Evolutionary conservation across 2,888 invertebrate species (phyloP).

Genomic region (Drosophila borborema): DNA sequence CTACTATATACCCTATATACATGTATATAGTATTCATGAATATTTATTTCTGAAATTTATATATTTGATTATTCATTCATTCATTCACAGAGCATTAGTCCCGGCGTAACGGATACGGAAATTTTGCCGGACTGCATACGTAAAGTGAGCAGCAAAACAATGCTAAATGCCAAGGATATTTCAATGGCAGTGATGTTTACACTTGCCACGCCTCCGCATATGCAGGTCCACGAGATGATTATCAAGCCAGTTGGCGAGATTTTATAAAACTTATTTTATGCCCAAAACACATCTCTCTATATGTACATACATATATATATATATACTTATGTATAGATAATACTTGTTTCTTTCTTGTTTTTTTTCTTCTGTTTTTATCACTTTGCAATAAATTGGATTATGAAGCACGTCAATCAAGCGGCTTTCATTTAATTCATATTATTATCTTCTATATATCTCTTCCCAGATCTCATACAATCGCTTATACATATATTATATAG

Average conservation of each 20-base stretch:
- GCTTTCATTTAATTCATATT: neutral
- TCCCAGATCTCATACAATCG: too few species aligned
- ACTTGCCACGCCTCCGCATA: conserved; percentile 75
- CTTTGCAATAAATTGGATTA: conserved; percentile 3
- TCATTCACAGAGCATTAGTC: conserved; percentile 73
- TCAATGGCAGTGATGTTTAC: conserved; percentile 77
- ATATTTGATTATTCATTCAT: neutral
- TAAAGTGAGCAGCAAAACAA: conserved; percentile 17
- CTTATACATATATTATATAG: too few species aligned
- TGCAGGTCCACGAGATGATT: conserved; percentile 76
- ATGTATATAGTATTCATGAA: too few species aligned
- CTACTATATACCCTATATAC: neutral
- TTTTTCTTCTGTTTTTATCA: neutral
- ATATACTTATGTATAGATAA: neutral
- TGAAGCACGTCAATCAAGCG: conserved; percentile 2
- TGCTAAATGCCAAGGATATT: conserved; percentile 77
- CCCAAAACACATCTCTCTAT: too few species aligned
- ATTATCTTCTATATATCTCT: too few species aligned
- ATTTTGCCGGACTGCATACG: conserved; percentile 60
- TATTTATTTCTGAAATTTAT: neutral
- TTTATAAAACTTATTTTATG: conserved; percentile 10
- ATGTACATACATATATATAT: too few species aligned
- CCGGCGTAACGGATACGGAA: conserved; percentile 79
- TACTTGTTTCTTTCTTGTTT: neutral
- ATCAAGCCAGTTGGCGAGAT: conserved; percentile 70